Evolutionary conservation across 2,888 invertebrate genomes (phyloP).

Genomic region (Orchesellides sinensis): DNA sequence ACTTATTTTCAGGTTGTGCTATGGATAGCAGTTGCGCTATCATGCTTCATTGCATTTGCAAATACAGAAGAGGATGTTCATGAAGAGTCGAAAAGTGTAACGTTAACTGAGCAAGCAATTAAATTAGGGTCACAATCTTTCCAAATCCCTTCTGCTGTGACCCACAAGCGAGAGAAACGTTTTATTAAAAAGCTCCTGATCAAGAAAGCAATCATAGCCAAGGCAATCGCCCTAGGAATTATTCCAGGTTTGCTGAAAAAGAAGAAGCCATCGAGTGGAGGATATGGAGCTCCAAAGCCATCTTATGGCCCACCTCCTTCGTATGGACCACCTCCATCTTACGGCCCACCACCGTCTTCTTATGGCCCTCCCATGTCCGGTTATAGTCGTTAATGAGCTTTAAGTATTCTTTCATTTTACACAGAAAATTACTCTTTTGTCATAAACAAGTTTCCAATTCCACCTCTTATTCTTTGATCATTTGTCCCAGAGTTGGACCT

Average conservation of each 20-base stretch:
- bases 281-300: slow-evolving; percentile 48
- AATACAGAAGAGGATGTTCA: neutral
- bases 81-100: neutral
- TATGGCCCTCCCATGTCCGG: slow-evolving; percentile 55
- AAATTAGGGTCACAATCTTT: neutral
- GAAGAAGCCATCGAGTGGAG: slow-evolving; percentile 12
- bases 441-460: neutral
- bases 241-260: slow-evolving; percentile 45
- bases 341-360: slow-evolving; percentile 42
- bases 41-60: neutral
- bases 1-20: slow-evolving; percentile 12
- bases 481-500: too few relatives aligned
- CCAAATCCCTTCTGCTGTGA: neutral
- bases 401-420: neutral
- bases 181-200: slow-evolving; percentile 48
- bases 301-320: slow-evolving; percentile 57
- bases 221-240: slow-evolving; percentile 19
- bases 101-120: slow-evolving; percentile 38
- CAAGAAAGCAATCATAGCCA: slow-evolving; percentile 32
- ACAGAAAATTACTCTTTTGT: neutral
- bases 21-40: slow-evolving; percentile 36
- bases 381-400: slow-evolving; percentile 25
- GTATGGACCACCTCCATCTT: slow-evolving; percentile 57
- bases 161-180: slow-evolving; percentile 35
- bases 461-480: too few relatives aligned